A percentile compares a stretch with the other conserved stretches of the same genome.
Evolutionary conservation across 2,888 invertebrate genomes (phyloP).

Genomic region (Iselma pallidipennis): DNA sequence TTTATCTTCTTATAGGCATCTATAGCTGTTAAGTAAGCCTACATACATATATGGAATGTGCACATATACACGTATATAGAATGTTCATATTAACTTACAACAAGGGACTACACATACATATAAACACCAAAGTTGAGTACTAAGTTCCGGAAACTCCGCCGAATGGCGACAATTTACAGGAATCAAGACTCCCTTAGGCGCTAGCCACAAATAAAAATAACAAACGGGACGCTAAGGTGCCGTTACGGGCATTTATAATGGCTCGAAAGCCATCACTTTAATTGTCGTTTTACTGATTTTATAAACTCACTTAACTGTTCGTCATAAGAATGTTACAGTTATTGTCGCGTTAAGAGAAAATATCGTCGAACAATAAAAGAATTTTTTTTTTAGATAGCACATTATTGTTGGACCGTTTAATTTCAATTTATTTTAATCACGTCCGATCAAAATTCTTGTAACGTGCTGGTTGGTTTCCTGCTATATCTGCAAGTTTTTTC

Average conservation of each 20-base stretch:
- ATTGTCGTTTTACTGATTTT: constrained; percentile 34
- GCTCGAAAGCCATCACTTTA: constrained; percentile 32
- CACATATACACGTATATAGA: not conserved
- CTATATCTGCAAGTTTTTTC: not conserved
- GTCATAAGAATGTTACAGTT: constrained; percentile 31
- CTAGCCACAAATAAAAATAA: constrained; percentile 27
- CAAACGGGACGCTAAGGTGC: constrained; percentile 26
- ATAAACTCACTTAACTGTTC: constrained; percentile 31
- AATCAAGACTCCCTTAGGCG: constrained; percentile 17
- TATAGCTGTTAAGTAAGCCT: not conserved
- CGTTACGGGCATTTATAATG: constrained; percentile 31
- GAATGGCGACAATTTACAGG: constrained; percentile 11
- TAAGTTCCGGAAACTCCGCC: constrained; percentile 9
- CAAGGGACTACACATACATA: not conserved
- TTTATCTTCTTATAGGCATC: not conserved
- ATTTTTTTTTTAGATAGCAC: constrained; percentile 10
- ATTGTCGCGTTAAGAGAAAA: constrained; percentile 27
- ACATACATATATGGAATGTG: not conserved
- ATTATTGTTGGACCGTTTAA: constrained; percentile 15
- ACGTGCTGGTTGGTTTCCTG: not conserved
- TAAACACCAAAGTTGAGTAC: constrained; percentile 6
- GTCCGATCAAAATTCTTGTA: not conserved
- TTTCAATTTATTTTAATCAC: constrained; percentile 23
- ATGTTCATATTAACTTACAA: not conserved
- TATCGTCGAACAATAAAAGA: constrained; percentile 34